These are phyloP conservation scores for Fopius arisanus DNA, from an alignment of 1,140 invertebrate genomes.

Conservation along the genomic window DNA sequence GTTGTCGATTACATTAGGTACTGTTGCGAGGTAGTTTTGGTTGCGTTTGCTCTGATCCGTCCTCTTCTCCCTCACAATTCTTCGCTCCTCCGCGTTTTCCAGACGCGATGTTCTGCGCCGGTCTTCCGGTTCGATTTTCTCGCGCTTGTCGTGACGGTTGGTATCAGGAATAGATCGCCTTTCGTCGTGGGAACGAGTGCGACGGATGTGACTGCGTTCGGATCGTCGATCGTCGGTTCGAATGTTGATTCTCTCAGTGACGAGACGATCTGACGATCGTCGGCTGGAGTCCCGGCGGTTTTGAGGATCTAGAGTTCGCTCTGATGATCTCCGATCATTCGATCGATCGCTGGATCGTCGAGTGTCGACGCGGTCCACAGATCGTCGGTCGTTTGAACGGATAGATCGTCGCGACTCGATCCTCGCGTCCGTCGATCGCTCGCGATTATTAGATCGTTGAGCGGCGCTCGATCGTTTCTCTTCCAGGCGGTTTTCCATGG, in stretches of 20 bases:
- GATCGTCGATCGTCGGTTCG: background rate
- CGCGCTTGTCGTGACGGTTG: background rate
- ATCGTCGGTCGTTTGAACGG: too few relatives aligned
- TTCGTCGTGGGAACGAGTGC: background rate
- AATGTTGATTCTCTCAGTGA: slow-evolving; percentile 5
- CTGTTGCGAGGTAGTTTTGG: background rate
- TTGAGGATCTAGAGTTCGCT: background rate
- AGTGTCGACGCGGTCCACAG: background rate
- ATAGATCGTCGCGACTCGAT: too few relatives aligned
- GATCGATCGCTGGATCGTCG: background rate
- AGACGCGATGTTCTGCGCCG: background rate
- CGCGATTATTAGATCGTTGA: too few relatives aligned
- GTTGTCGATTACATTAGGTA: background rate
- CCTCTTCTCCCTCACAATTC: background rate
- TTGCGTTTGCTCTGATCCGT: background rate
- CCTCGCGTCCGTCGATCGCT: too few relatives aligned
- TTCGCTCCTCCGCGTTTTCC: background rate
- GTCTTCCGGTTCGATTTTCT: slow-evolving; percentile 15
- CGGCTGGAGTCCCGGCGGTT: too few relatives aligned
- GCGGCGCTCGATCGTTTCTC: too few relatives aligned
- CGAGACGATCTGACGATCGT: background rate
- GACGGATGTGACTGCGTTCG: background rate
- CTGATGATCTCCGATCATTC: background rate
- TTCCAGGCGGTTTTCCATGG: too few relatives aligned
- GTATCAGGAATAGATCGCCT: background rate